Percentiles rank a stretch among this genome's conserved stretches.
Evolutionary conservation across 1,140 invertebrate species (phyloP).

Genomic region (Telenomus remus): DNA sequence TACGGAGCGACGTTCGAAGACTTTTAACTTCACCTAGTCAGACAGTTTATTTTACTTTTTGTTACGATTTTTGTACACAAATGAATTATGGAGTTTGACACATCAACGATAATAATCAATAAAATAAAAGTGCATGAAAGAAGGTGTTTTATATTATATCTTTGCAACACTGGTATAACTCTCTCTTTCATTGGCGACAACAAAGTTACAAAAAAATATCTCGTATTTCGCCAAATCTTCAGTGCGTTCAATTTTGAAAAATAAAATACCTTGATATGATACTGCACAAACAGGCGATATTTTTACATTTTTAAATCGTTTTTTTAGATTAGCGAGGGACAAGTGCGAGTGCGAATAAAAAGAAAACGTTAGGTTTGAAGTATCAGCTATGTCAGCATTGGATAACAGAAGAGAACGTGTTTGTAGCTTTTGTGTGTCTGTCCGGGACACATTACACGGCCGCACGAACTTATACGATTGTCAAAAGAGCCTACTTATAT

Average conservation of each 20-base stretch:
- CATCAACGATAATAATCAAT: conserved; percentile 22
- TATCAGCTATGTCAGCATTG: conserved; percentile 45
- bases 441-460: conserved; percentile 52
- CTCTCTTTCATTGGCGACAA: conserved; percentile 17
- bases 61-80: not conserved
- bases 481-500: conserved; percentile 53
- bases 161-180: conserved; percentile 26
- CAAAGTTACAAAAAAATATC: conserved; percentile 27
- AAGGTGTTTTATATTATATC: conserved; percentile 47
- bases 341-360: conserved; percentile 6
- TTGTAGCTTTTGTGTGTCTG: conserved; percentile 50
- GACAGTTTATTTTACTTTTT: too few relatives aligned
- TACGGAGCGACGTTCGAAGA: too few relatives aligned
- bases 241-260: conserved; percentile 48
- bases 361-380: conserved; percentile 29
- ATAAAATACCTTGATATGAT: conserved; percentile 43
- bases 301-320: conserved; percentile 54
- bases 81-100: conserved; percentile 40
- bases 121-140: conserved; percentile 12
- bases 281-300: conserved; percentile 54
- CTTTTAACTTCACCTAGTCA: too few relatives aligned
- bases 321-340: conserved; percentile 44
- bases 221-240: conserved; percentile 42
- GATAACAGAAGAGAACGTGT: conserved; percentile 37
- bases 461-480: conserved; percentile 50